Base-by-base conservation (phyloP, 92 coral and sea anemone species). In the Epizoanthus fatuus region DNA sequence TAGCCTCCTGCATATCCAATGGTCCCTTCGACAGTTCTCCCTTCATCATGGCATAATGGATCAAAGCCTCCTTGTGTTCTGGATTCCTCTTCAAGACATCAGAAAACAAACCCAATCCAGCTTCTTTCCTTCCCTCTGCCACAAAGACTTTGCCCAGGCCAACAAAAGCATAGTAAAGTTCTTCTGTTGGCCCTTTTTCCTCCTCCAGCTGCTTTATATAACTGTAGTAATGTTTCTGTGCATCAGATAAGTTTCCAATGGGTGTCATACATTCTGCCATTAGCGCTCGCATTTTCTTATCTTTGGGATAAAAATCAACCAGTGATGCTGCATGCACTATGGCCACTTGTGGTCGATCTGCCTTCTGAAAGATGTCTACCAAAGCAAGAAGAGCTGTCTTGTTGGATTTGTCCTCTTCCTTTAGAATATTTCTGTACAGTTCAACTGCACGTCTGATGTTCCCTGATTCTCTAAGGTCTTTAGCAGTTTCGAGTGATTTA, bases 361-460 rank as follows among this genome's bases (percentile, higher is more conserved):
- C 87, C 44, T 88, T 74, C 4, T 44, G 70, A 40, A 81, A 88
- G 44, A 88, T 88, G 40, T 88, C 83, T 42, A 85, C 91, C 37
- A 88, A 55, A 22, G 87, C 84, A 25, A 85, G 69, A 13, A 88
- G 71, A 0, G 87, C 87, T 6, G 83, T 74, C 3, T 70, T 63
- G 79, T 81, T 76, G 3, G 47, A 81, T 0, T 82, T 81, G n/a
- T 64, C 84, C 6, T 81, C 79, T 4, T 71, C 83, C 53, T 59
- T 44, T 20, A 88, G 58, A 12, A 85, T 73, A 29, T 52, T 63
- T 16, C 83, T 60, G 63, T 85, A 88, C 13, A 88, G 70, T 54
- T 67, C 39, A 16, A 80, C 91, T 15, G 91, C 91, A 9, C 72
- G 65, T 9, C 63, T 73, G 17, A 81, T 40, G 25, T 79, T 88